These are phyloP conservation scores for Siphlonurus alternatus DNA, from an alignment of 2,888 invertebrate genomes.

Conservation along the genomic window DNA sequence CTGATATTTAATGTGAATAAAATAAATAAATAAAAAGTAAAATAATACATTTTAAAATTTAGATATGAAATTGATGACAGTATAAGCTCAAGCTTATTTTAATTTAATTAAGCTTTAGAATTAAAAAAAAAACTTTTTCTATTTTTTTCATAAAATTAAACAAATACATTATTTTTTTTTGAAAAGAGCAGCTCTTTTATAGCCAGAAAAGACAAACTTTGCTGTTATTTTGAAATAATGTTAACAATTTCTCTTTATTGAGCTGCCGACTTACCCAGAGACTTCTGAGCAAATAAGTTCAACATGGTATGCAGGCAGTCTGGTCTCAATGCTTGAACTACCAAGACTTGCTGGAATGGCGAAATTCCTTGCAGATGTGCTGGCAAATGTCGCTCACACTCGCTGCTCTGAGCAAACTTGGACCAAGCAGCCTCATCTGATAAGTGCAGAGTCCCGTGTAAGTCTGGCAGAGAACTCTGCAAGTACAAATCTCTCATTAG, in stretches of 20 bases:
- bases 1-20: no score
- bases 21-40: background rate
- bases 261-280: conserved; percentile 44
- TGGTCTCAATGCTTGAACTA: conserved; percentile 64
- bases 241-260: no score
- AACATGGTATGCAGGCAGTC: conserved; percentile 67
- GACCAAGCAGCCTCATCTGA: conserved; percentile 47
- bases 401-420: conserved; percentile 42
- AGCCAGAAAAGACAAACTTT: no score
- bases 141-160: no score
- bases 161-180: no score
- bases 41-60: background rate
- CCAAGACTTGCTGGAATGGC: conserved; percentile 64
- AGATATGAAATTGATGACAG: background rate
- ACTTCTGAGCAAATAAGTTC: conserved; percentile 46
- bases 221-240: no score
- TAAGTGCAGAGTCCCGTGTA: conserved; percentile 43
- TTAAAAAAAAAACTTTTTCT: no score
- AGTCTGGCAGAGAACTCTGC: conserved; percentile 37
- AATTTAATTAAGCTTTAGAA: no score
- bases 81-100: conserved; percentile 8
- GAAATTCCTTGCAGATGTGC: conserved; percentile 34
- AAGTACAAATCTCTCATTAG: no score
- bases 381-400: conserved; percentile 45
- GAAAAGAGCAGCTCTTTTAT: no score